A percentile compares a stretch with the other conserved stretches of the same genome.
phyloP scores from a whole-genome alignment of 2,797 vertebrate genomes.

The Fratercula arctica region DNA sequence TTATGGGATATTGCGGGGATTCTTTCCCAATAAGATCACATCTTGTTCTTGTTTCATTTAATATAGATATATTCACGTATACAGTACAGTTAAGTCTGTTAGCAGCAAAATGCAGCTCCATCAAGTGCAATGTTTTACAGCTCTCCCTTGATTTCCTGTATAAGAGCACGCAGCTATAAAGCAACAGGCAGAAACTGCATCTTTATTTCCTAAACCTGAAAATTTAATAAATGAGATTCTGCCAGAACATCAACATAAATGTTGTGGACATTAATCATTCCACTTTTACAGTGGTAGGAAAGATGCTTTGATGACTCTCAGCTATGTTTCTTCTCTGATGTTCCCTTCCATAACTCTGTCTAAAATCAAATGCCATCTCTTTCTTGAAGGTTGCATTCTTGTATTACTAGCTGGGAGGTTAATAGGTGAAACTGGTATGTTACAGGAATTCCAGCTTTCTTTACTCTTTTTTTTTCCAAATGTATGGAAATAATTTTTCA shows the following conservation, averaged over 20 bases:
- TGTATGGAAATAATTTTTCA: constrained; percentile 46
- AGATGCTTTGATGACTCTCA: background rate
- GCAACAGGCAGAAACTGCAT: background rate
- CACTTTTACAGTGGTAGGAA: constrained; percentile 13
- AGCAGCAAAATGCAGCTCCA: constrained; percentile 11
- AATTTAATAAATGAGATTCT: constrained; percentile 19
- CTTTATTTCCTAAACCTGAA: constrained; percentile 51
- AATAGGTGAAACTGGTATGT: background rate
- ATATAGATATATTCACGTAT: background rate
- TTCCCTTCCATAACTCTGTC: background rate
- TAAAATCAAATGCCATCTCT: background rate
- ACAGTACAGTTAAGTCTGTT: constrained; percentile 8
- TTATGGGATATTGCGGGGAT: constrained; percentile 58
- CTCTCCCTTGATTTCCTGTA: constrained; percentile 55
- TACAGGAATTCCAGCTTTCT: constrained; percentile 29
- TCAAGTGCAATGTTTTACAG: constrained; percentile 41
- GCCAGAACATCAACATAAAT: background rate
- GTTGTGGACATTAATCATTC: background rate
- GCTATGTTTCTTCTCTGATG: background rate
- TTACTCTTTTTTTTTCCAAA: background rate
- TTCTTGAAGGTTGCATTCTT: background rate
- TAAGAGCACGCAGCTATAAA: constrained; percentile 30
- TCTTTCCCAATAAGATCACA: constrained; percentile 71
- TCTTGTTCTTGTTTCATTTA: constrained; percentile 71
- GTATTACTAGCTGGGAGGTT: constrained; percentile 5